Evolutionary conservation across 2,797 vertebrate species (phyloP), one percentile per base, ranked within the genome.

Genomic region (Leptoclinus maculatus): DNA sequence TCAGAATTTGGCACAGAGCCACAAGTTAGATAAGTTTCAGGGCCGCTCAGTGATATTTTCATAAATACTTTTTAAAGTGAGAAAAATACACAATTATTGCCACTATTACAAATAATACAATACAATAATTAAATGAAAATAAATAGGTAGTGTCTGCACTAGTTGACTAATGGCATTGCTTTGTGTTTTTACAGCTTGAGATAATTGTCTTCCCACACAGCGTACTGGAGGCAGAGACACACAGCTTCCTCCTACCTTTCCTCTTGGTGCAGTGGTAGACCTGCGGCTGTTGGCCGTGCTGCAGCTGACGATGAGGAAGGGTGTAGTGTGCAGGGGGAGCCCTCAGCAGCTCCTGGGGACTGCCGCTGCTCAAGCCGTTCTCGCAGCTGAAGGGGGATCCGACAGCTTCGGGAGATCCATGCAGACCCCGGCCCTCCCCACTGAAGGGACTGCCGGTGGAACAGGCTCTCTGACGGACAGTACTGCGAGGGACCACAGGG

Each of bases 401-500:
- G 53, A 96, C 84, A 65, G 95, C 95, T 74, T 96, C 96, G 0
- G 97, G 96, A 21, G 96, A 92, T n/a, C 87, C 86, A 1, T 93
- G 94, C 47, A 97, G 93, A 70, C 94, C 94, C 29, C 95, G 94
- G 17, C 92, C 89, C 80, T 98, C 97, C 0, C 94, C 93, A 2
- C 95, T 92, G 93, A 97, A 98, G 10, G 96, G 97, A 62, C 97
- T 98, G 82, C 96, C 96, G 3, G 95, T 93, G 2, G 97, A 95
- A 74, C 95, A 92, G 41, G 95, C 94, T 83, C 97, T 97, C 67
- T 97, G 98, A 71, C 97, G 95, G 85, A 97, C 95, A 0, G 96
- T 96, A 76, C 96, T 98, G 87, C 97, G 95, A 76, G 98, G 98
- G n/a, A 99, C 96, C 76, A 99, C 96, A 0, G 98, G 98, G 82